Conservation (phyloP, 2,888 invertebrate species). For the Phyllotreta cruciferae region DNA sequence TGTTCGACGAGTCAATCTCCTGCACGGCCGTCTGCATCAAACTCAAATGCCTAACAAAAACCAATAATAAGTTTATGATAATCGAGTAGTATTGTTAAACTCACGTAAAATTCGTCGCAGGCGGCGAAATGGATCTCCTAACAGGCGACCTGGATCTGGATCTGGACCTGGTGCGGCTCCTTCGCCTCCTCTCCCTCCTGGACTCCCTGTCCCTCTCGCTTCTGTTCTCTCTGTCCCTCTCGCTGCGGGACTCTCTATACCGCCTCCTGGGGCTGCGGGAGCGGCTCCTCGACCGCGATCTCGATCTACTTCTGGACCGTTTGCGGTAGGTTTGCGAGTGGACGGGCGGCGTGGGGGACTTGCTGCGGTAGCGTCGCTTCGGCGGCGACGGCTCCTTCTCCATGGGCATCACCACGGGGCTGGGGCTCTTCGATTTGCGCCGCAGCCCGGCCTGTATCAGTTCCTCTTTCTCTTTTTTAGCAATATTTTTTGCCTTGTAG, state of each 20-base stretch:
- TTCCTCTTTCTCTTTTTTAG: constrained; percentile 87
- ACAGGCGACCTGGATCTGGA: constrained; percentile 52
- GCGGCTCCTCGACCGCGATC: constrained; percentile 59
- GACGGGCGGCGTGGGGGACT: constrained; percentile 61
- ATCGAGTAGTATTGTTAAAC: constrained; percentile 23
- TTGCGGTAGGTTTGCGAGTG: constrained; percentile 36
- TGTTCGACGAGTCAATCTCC: constrained; percentile 87
- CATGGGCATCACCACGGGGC: constrained; percentile 75
- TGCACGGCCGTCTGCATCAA: constrained; percentile 52
- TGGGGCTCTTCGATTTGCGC: constrained; percentile 77
- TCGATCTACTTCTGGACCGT: constrained; percentile 33
- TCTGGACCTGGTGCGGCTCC: constrained; percentile 61
- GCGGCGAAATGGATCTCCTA: constrained; percentile 57
- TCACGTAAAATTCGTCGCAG: constrained; percentile 58
- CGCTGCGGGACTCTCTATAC: constrained; percentile 53
- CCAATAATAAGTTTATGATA: no score
- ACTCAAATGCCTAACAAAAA: constrained; percentile 39
- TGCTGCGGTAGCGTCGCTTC: constrained; percentile 77
- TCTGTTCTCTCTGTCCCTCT: constrained; percentile 44
- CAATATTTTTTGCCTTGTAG: constrained; percentile 94
- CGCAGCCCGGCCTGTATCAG: constrained; percentile 76
- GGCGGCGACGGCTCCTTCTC: constrained; percentile 77
- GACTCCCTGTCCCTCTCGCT: constrained; percentile 42
- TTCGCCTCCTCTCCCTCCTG: constrained; percentile 47
- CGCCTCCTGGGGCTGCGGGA: constrained; percentile 60